Evolutionary conservation across 2,797 vertebrate species (phyloP).

Genomic region (Psittacula echo): DNA sequence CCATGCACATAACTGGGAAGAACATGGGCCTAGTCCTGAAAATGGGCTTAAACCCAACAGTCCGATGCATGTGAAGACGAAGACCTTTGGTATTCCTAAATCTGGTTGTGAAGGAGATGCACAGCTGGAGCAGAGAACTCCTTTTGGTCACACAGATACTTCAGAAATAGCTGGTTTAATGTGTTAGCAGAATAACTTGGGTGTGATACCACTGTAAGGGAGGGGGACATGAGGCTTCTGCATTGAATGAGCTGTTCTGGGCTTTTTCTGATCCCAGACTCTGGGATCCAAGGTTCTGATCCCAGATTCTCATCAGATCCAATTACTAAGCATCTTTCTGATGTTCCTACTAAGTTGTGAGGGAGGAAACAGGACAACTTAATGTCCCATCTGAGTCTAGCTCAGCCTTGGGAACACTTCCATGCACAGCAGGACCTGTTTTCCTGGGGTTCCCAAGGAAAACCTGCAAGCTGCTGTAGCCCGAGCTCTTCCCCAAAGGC

Average conservation of each 20-base stretch:
- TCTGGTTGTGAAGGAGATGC: neutral
- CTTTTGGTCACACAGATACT: neutral
- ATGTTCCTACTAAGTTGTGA: neutral
- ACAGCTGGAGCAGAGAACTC: neutral
- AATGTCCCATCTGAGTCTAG: neutral
- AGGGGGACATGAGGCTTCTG: neutral
- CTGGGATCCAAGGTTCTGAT: too few relatives aligned
- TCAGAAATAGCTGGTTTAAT: neutral
- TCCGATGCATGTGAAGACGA: neutral
- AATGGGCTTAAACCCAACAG: neutral
- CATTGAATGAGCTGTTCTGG: neutral
- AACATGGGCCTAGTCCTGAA: neutral
- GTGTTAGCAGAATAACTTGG: neutral
- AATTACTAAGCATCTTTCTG: too few relatives aligned
- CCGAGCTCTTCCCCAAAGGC: neutral
- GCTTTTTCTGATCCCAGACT: neutral
- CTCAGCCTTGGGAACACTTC: neutral
- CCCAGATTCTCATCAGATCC: too few relatives aligned
- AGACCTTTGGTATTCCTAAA: neutral
- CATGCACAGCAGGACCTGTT: neutral
- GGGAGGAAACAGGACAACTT: neutral
- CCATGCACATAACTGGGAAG: fast-evolving
- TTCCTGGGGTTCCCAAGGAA: neutral
- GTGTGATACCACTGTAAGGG: neutral
- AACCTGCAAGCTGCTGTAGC: neutral